phyloP scores from a whole-genome alignment of 2,888 invertebrate genomes.

The Polydrusus cervinus region DNA sequence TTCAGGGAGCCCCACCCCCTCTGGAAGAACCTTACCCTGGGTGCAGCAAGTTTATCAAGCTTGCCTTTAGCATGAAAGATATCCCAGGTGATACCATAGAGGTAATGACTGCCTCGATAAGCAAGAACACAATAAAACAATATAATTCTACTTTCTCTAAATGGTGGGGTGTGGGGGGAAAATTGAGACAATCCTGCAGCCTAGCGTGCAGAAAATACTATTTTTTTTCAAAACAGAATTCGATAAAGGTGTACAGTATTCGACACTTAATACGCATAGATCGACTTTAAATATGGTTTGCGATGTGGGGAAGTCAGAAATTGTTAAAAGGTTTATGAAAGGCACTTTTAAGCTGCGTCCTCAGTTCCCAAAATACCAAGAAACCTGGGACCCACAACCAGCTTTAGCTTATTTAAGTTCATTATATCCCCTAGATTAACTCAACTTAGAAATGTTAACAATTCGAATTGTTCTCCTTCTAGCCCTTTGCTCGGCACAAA shows the following conservation, averaged over 20 bases:
- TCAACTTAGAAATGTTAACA: constrained; percentile 41
- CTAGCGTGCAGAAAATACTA: constrained; percentile 14
- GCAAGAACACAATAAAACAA: constrained; percentile 49
- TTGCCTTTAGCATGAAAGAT: constrained; percentile 41
- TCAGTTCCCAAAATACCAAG: constrained; percentile 41
- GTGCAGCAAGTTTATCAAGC: constrained; percentile 52
- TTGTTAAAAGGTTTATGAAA: constrained; percentile 44
- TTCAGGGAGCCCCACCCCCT: constrained; percentile 42
- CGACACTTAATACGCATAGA: constrained; percentile 13
- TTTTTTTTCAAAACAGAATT: constrained; percentile 34
- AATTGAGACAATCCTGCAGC: constrained; percentile 32
- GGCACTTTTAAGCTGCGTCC: constrained; percentile 52
- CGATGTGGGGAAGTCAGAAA: constrained; percentile 20
- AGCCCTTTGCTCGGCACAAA: constrained; percentile 28
- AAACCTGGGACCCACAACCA: constrained; percentile 53
- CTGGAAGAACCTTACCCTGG: constrained; percentile 52
- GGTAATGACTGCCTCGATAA: constrained; percentile 43
- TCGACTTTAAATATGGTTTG: constrained; percentile 32
- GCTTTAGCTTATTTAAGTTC: constrained; percentile 43
- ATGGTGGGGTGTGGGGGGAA: constrained; percentile 52
- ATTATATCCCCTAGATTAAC: constrained; percentile 48
- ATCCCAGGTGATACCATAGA: constrained; percentile 30
- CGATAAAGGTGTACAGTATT: constrained; percentile 30
- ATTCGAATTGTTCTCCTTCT: constrained; percentile 19
- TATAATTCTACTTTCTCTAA: constrained; percentile 44